These are phyloP conservation scores for Aphaenogaster rudis DNA, from an alignment of 1,140 invertebrate genomes.

Conservation along the genomic window DNA sequence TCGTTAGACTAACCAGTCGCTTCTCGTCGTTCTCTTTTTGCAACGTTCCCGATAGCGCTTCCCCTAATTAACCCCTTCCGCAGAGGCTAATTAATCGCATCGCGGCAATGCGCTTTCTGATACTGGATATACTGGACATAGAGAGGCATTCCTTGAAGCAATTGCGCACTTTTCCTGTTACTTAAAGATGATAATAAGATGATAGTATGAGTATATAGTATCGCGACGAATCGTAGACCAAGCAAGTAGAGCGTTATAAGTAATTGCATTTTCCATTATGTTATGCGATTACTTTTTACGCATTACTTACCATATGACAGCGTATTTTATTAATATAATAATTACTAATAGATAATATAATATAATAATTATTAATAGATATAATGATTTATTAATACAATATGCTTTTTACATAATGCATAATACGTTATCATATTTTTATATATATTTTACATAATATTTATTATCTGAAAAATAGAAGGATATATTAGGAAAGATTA, in stretches of 20 bases:
- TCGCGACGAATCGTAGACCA: background rate
- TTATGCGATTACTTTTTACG: background rate
- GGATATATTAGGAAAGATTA: background rate
- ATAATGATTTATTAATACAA: no score
- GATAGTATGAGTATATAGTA: background rate
- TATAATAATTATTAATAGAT: no score
- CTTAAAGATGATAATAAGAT: conserved; percentile 5
- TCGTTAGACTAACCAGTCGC: background rate
- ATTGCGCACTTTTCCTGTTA: conserved; percentile 11
- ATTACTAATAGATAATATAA: no score
- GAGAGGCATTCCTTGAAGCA: background rate
- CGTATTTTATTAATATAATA: background rate
- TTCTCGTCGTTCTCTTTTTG: conserved; percentile 4
- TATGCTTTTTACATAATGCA: no score
- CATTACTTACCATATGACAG: background rate
- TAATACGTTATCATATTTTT: background rate
- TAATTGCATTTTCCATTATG: background rate
- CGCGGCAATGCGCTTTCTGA: conserved; percentile 12
- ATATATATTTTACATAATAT: background rate
- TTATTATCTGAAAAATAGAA: background rate
- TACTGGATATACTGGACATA: conserved; percentile 2
- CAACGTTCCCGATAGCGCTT: conserved; percentile 41
- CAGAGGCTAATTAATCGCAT: conserved; percentile 67
- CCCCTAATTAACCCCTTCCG: conserved; percentile 68
- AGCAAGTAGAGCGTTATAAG: background rate